Evolutionary conservation across 1,140 invertebrate genomes (phyloP).

Genomic region (Hestina assimilis): DNA sequence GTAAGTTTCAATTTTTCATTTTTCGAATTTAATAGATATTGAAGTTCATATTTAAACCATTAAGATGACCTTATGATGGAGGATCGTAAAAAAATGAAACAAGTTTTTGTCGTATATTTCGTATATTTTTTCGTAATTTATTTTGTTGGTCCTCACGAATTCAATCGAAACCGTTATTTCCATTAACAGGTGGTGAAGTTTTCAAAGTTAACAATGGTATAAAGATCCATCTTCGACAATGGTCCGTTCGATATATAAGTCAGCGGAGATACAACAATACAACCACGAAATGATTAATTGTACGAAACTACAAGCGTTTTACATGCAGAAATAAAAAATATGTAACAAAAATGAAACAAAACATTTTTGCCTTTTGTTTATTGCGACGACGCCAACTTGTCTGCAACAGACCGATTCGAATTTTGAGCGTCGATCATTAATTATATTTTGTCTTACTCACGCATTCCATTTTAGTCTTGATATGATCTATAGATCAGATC

Average conservation of each 20-base stretch:
- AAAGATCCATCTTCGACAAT: conserved; percentile 59
- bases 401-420: conserved; percentile 74
- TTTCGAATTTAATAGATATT: background rate
- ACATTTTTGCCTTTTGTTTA: conserved; percentile 74
- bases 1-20: no score
- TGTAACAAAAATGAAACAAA: conserved; percentile 57
- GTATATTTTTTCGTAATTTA: conserved; percentile 16
- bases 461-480: conserved; percentile 74
- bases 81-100: background rate
- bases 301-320: conserved; percentile 60
- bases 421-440: conserved; percentile 73
- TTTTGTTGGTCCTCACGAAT: conserved; percentile 17
- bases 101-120: background rate
- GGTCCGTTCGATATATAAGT: conserved; percentile 48
- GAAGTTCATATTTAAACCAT: background rate
- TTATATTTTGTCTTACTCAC: conserved; percentile 79
- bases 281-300: conserved; percentile 69
- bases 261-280: conserved; percentile 70
- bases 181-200: conserved; percentile 66
- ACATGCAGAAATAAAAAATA: conserved; percentile 60
- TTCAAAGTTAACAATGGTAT: conserved; percentile 54
- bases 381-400: conserved; percentile 74
- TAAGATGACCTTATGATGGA: conserved; percentile 1
- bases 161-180: conserved; percentile 50
- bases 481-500: conserved; percentile 77